Evolutionary conservation across 1,140 invertebrate genomes (phyloP).

Genomic region (Latrodectus geometricus): DNA sequence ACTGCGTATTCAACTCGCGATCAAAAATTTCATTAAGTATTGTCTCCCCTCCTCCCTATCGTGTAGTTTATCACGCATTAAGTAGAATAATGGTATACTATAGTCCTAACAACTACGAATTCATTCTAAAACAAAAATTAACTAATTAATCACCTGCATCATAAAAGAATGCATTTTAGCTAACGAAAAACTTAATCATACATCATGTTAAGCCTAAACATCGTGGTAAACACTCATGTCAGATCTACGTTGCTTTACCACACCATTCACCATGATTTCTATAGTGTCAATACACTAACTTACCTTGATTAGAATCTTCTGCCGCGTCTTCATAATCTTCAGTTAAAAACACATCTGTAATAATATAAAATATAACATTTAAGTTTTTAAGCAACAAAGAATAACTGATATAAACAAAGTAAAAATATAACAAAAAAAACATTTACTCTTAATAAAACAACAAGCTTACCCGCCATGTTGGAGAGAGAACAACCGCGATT

Average conservation of each 20-base stretch:
- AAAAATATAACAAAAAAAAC: neutral
- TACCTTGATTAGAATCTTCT: conserved; percentile 40
- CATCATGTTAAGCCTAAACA: conserved; percentile 38
- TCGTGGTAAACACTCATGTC: conserved; percentile 5
- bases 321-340: conserved; percentile 30
- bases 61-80: neutral
- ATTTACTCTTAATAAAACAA: conserved; percentile 31
- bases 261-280: neutral
- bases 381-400: neutral
- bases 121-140: neutral
- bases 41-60: neutral
- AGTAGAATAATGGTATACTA: neutral
- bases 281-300: conserved; percentile 30
- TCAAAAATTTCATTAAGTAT: neutral
- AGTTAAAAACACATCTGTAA: conserved; percentile 51
- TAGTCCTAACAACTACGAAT: neutral
- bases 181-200: neutral
- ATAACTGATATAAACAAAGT: neutral
- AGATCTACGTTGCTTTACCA: conserved; percentile 47
- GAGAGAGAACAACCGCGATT: conserved; percentile 50
- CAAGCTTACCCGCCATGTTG: conserved; percentile 60
- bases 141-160: neutral
- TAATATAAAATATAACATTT: conserved; percentile 16
- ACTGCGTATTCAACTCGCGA: neutral
- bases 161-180: neutral